A percentile compares a stretch with the other conserved stretches of the same genome.
These are phyloP conservation scores for Tarsius wallacei DNA, from an alignment of 2,797 vertebrate genomes.

Conservation along the genomic window DNA sequence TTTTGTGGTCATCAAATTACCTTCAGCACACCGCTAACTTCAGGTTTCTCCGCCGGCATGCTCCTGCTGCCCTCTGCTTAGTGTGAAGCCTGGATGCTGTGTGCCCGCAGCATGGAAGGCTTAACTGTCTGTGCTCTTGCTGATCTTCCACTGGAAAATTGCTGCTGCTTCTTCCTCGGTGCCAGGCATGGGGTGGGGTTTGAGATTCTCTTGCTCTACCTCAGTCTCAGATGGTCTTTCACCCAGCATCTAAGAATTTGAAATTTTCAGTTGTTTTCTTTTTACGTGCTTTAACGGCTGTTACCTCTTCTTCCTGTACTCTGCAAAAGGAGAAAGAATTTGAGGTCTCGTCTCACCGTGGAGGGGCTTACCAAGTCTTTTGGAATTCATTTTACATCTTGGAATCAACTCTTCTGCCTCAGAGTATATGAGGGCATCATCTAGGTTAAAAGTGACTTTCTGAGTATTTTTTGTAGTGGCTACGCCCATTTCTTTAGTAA, in stretches of 20 bases:
- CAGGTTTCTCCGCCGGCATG: not conserved
- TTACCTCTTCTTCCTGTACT: not conserved
- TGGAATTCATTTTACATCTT: not conserved
- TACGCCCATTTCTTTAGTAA: not conserved
- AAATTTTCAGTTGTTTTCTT: not conserved
- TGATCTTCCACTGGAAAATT: not conserved
- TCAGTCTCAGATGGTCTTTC: not conserved
- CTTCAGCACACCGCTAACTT: not conserved
- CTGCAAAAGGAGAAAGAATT: not conserved
- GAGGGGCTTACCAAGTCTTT: not conserved
- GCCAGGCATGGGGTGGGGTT: not conserved
- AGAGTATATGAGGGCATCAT: not conserved
- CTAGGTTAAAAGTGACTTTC: not conserved
- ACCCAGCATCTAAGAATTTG: not conserved
- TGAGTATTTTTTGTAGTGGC: conserved; percentile 3
- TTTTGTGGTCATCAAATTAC: not conserved
- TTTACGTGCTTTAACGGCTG: not conserved
- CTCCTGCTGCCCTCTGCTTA: not conserved
- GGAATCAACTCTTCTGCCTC: not conserved
- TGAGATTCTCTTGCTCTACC: not conserved
- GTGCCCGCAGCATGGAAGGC: not conserved
- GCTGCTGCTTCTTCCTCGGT: not conserved
- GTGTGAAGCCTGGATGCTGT: not conserved
- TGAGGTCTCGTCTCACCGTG: not conserved
- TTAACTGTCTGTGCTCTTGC: not conserved